These are phyloP conservation scores for Aphelinus certus DNA, from an alignment of 1,140 invertebrate species.

Conservation along the genomic window DNA sequence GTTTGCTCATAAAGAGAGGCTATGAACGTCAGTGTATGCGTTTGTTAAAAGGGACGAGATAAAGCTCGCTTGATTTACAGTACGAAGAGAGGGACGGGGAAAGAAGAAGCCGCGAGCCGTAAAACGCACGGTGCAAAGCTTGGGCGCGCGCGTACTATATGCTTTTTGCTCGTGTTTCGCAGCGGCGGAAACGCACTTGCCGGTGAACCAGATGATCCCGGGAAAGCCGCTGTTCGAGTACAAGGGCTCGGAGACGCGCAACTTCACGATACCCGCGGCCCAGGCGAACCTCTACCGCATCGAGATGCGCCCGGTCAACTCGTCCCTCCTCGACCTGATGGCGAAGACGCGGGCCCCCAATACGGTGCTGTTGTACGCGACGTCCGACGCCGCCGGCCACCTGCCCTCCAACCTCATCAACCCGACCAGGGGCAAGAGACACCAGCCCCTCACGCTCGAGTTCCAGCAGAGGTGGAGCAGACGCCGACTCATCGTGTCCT, in stretches of 20 bases:
- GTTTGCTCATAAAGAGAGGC: too few species aligned
- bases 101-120: too few species aligned
- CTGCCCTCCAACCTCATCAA: conserved; percentile 40
- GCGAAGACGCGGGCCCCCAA: conserved; percentile 48
- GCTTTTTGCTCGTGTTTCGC: too few species aligned
- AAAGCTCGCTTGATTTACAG: too few species aligned
- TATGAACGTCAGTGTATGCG: too few species aligned
- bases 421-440: background rate
- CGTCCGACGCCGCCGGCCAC: conserved; percentile 56
- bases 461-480: conserved; percentile 61
- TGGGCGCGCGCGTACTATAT: background rate
- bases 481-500: conserved; percentile 59
- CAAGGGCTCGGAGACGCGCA: conserved; percentile 59
- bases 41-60: too few species aligned
- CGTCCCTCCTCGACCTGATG: conserved; percentile 36
- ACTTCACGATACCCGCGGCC: conserved; percentile 60
- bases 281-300: conserved; percentile 63
- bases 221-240: conserved; percentile 60
- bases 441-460: conserved; percentile 44
- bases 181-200: conserved; percentile 57
- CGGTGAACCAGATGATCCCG: conserved; percentile 59
- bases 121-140: background rate
- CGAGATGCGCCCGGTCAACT: conserved; percentile 57
- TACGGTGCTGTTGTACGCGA: conserved; percentile 62
- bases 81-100: too few species aligned